Conservation (phyloP, 2,113 vertebrate species). For the Albula goreensis region DNA sequence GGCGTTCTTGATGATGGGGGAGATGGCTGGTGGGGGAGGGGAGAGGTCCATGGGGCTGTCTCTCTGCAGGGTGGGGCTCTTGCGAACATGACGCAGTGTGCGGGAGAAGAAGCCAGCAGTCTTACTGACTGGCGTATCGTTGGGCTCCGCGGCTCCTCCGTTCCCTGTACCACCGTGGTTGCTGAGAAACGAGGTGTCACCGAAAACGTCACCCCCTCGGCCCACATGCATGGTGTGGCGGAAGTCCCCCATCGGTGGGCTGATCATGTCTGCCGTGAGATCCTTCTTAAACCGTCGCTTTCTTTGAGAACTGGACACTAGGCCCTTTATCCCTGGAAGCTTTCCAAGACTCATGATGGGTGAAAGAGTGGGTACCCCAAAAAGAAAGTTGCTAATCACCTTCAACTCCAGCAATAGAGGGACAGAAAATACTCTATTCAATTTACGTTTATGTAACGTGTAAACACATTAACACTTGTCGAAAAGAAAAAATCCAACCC, state of each 20-base stretch:
- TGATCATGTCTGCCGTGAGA: constrained; percentile 93
- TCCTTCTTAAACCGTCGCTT: constrained; percentile 80
- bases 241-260: constrained; percentile 87
- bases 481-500: neutral
- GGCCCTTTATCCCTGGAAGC: constrained; percentile 80
- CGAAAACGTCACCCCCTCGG: constrained; percentile 88
- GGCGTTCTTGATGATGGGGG: constrained; percentile 94
- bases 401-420: neutral
- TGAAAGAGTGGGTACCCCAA: neutral
- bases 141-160: constrained; percentile 44
- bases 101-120: constrained; percentile 74
- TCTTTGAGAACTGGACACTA: constrained; percentile 80
- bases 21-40: constrained; percentile 75
- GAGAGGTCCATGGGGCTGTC: constrained; percentile 63
- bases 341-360: constrained; percentile 87
- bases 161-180: constrained; percentile 74
- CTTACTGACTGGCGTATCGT: constrained; percentile 62
- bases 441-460: constrained; percentile 31
- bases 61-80: constrained; percentile 61
- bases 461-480: neutral
- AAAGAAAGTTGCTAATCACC: neutral
- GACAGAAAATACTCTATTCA: constrained; percentile 28
- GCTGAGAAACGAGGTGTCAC: constrained; percentile 96
- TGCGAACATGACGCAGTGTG: constrained; percentile 80
- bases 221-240: constrained; percentile 96